Percentiles rank a stretch among this genome's conserved stretches.
Evolutionary conservation across 2,797 vertebrate genomes (phyloP).

Genomic region (Graptemys geographica): DNA sequence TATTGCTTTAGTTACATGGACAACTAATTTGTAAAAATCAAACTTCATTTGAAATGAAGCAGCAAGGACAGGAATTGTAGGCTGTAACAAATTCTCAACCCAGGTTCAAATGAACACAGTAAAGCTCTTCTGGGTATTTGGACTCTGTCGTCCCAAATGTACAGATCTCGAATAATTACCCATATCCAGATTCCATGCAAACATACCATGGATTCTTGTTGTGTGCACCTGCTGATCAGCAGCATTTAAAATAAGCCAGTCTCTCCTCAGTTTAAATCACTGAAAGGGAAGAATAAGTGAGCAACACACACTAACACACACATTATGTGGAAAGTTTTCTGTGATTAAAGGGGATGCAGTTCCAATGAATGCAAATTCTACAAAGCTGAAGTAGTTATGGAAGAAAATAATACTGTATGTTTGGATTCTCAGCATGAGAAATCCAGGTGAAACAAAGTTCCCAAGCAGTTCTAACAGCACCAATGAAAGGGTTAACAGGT

Average conservation of each 20-base stretch:
- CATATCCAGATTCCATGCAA: not conserved
- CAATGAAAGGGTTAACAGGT: not conserved
- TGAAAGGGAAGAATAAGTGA: not conserved
- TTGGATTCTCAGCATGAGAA: not conserved
- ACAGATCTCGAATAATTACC: not conserved
- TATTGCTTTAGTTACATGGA: too few species aligned
- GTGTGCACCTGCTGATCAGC: fast-evolving
- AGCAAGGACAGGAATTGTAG: not conserved
- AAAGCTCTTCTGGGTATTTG: not conserved
- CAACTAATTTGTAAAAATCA: not conserved
- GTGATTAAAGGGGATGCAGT: not conserved
- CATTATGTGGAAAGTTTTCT: not conserved
- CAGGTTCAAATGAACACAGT: not conserved
- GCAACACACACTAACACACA: not conserved
- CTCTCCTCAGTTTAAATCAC: not conserved
- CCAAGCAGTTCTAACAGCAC: not conserved
- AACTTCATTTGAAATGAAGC: not conserved
- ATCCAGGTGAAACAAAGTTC: not conserved
- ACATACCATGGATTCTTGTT: not conserved
- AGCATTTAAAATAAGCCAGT: not conserved
- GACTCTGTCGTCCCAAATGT: not conserved
- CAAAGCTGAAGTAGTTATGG: not conserved
- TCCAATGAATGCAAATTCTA: not conserved
- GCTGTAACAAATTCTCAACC: too few species aligned
- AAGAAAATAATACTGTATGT: not conserved